Percentiles rank a stretch among this genome's conserved stretches.
Evolutionary conservation across 2,113 vertebrate species (phyloP).

Genomic region (Otocyon megalotis): DNA sequence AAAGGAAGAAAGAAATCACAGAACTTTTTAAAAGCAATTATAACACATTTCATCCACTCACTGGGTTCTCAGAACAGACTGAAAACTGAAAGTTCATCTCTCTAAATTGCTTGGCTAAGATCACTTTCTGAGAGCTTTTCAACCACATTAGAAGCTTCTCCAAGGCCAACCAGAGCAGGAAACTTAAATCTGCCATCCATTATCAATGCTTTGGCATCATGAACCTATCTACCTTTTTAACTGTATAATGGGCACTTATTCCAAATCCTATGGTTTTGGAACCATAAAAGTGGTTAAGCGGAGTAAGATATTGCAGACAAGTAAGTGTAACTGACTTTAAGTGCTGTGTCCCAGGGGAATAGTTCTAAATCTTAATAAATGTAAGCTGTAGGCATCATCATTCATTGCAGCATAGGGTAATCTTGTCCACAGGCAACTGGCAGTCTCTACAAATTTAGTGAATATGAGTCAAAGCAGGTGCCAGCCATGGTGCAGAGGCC

Average conservation of each 20-base stretch:
- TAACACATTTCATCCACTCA: constrained; percentile 45
- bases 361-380: background rate
- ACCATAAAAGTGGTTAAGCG: too few relatives aligned
- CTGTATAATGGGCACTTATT: constrained; percentile 92
- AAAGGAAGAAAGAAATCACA: constrained; percentile 63
- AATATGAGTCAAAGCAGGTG: background rate
- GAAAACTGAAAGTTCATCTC: constrained; percentile 95
- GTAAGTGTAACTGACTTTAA: background rate
- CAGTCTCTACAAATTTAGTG: background rate
- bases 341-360: background rate
- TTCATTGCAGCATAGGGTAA: background rate
- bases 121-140: constrained; percentile 94
- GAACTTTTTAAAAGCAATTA: constrained; percentile 59
- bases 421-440: background rate
- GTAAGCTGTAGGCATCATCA: background rate
- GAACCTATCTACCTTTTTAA: constrained; percentile 94
- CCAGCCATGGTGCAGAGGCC: background rate
- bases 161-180: constrained; percentile 93
- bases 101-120: constrained; percentile 91
- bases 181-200: constrained; percentile 93
- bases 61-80: constrained; percentile 85
- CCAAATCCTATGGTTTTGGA: constrained; percentile 92
- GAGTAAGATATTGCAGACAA: constrained; percentile 79
- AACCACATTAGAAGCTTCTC: constrained; percentile 95
- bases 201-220: constrained; percentile 94